Conservation (phyloP, 2,888 invertebrate species). For the Macaria notata region DNA sequence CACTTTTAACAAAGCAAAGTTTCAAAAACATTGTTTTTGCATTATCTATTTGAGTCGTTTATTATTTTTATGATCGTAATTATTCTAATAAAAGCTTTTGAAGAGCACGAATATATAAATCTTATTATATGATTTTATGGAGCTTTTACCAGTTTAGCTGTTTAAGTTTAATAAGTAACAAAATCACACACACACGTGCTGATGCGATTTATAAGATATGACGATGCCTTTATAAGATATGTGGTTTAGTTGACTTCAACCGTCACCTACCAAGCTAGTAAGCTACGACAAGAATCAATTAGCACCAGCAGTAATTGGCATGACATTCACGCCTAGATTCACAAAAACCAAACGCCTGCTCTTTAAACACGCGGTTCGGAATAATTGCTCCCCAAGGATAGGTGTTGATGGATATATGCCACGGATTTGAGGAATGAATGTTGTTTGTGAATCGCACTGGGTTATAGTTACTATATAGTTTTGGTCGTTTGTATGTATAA, state of each 20-base stretch:
- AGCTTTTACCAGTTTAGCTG: too few species aligned
- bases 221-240: too few species aligned
- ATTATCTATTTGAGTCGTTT: conserved; percentile 12
- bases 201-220: too few species aligned
- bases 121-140: neutral
- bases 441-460: too few species aligned
- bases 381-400: conserved; percentile 6
- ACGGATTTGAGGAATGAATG: neutral
- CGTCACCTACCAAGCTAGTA: too few species aligned
- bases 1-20: conserved; percentile 10
- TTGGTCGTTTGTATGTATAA: too few species aligned
- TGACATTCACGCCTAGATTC: conserved; percentile 40
- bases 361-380: neutral
- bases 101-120: neutral
- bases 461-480: too few species aligned
- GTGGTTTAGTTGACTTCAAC: too few species aligned
- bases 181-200: too few species aligned
- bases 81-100: neutral
- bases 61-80: conserved; percentile 5
- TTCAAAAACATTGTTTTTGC: conserved; percentile 16
- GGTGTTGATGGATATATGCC: neutral
- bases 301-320: conserved; percentile 41
- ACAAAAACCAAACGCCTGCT: conserved; percentile 29
- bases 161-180: too few species aligned
- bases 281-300: too few species aligned